Evolutionary conservation across 2,113 vertebrate species (phyloP).

Genomic region (Corythoichthys haematopterus): DNA sequence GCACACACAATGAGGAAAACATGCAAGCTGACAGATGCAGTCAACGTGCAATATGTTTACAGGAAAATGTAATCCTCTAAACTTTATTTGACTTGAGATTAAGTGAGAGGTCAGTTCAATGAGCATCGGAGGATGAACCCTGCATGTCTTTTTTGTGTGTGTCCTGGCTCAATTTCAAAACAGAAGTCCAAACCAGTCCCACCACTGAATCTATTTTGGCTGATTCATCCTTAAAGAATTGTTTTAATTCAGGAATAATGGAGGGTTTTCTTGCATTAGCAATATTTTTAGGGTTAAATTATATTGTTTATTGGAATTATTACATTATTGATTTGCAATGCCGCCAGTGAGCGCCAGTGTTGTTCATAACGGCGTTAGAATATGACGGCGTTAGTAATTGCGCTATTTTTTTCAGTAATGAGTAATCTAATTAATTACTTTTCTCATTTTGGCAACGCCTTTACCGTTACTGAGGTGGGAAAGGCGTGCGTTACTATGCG

Average conservation of each 20-base stretch:
- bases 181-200: slow-evolving; percentile 1
- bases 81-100: background rate
- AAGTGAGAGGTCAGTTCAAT: background rate
- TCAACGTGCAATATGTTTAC: background rate
- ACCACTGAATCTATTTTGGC: slow-evolving; percentile 15
- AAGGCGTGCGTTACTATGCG: too few species aligned
- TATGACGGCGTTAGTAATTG: too few species aligned
- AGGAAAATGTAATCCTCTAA: background rate
- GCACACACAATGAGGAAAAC: slow-evolving; percentile 12
- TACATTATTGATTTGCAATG: too few species aligned
- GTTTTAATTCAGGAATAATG: too few species aligned
- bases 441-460: too few species aligned
- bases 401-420: too few species aligned
- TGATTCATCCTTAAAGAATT: too few species aligned
- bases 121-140: background rate
- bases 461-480: too few species aligned
- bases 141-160: background rate
- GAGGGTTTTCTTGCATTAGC: background rate
- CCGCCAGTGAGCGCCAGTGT: too few species aligned
- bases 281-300: background rate
- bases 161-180: background rate
- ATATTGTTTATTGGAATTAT: too few species aligned
- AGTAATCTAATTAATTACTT: too few species aligned
- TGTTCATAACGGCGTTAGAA: too few species aligned
- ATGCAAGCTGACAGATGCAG: slow-evolving; percentile 19